Evolutionary conservation across 2,888 invertebrate genomes (phyloP).

Genomic region (Tetheella fluctuosa): DNA sequence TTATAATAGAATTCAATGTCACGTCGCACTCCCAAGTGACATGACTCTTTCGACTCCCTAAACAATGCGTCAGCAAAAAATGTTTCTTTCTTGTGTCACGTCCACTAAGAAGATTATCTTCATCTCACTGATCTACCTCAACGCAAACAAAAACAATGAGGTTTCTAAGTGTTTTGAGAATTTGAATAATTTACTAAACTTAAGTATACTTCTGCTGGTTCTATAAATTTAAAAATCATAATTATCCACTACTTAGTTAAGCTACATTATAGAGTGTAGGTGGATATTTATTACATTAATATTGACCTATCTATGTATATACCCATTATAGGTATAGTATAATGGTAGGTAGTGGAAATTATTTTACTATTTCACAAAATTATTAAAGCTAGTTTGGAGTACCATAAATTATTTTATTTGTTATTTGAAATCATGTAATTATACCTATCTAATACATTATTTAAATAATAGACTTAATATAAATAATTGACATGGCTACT

Average conservation of each 20-base stretch:
- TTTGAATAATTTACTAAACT: conserved; percentile 33
- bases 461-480: no score
- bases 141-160: conserved; percentile 60
- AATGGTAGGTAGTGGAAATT: neutral
- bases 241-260: neutral
- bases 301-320: no score
- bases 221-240: neutral
- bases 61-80: conserved; percentile 75
- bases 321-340: no score
- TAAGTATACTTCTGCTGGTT: conserved; percentile 5
- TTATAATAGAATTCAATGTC: conserved; percentile 32
- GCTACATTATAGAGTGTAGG: neutral
- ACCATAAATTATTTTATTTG: no score
- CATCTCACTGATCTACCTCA: conserved; percentile 64
- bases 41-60: conserved; percentile 49
- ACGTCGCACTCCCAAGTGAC: conserved; percentile 37
- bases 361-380: neutral
- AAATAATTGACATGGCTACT: no score
- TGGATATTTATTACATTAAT: no score
- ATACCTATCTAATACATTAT: no score
- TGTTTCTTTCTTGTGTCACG: conserved; percentile 68
- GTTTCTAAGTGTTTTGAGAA: conserved; percentile 40
- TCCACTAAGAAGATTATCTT: conserved; percentile 65
- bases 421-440: no score
- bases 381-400: neutral